A percentile compares a stretch with the other conserved stretches of the same genome.
phyloP scores from a whole-genome alignment of 1,140 invertebrate genomes.

The Goniozus legneri region DNA sequence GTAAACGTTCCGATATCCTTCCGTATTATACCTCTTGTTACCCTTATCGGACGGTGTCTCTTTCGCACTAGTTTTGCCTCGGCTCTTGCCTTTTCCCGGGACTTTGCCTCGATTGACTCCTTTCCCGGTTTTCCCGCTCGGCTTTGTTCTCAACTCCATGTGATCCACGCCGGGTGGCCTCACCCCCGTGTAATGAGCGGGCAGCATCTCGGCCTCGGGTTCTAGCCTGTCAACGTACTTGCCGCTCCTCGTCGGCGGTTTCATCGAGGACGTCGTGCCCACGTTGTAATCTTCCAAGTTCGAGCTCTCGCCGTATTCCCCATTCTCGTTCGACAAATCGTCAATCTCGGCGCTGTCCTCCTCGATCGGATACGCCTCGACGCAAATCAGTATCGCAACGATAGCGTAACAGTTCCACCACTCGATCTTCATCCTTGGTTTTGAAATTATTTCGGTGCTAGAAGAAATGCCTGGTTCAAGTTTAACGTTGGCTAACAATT shows the following conservation, averaged over 20 bases:
- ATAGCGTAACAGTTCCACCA: no score
- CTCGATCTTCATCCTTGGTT: no score
- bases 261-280: not conserved
- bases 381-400: no score
- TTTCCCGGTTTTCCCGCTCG: no score
- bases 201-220: conserved; percentile 46
- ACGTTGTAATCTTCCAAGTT: not conserved
- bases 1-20: conserved; percentile 69
- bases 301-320: not conserved
- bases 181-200: conserved; percentile 37
- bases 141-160: no score
- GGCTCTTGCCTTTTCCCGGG: conserved; percentile 8
- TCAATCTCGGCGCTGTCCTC: conserved; percentile 8
- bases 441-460: no score
- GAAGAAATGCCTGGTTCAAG: no score
- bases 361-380: not conserved
- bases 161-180: conserved; percentile 44
- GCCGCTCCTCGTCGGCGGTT: not conserved
- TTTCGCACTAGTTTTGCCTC: conserved; percentile 13
- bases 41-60: no score
- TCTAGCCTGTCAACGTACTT: conserved; percentile 17
- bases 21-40: conserved; percentile 63
- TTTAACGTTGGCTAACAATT: no score
- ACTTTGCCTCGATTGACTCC: no score
- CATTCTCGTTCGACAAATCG: conserved; percentile 6